Conservation (phyloP, 2,113 vertebrate species). For the Pseudopodoces humilis region DNA sequence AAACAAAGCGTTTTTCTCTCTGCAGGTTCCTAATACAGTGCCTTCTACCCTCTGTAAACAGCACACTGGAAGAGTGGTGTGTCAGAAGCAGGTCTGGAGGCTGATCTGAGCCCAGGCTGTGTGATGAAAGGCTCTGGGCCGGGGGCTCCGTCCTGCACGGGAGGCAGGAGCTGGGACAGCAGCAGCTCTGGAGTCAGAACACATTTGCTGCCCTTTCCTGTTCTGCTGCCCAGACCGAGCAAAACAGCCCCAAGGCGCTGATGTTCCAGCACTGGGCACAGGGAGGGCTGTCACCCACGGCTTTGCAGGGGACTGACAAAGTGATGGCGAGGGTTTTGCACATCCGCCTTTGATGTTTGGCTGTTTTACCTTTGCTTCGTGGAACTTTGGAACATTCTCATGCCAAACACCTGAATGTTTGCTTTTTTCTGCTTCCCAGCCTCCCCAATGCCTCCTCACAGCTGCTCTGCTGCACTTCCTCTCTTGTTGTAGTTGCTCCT, state of each 20-base stretch:
- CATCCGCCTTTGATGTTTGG: neutral
- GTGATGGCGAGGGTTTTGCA: neutral
- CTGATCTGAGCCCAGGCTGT: neutral
- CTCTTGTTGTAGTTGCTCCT: neutral
- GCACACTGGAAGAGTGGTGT: neutral
- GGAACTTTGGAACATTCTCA: neutral
- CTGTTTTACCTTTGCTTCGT: neutral
- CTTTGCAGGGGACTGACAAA: neutral
- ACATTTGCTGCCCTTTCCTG: neutral
- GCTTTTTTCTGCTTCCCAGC: neutral
- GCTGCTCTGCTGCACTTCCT: neutral
- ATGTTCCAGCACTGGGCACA: neutral
- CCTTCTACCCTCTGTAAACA: neutral
- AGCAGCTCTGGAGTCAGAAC: neutral
- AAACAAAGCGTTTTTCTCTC: neutral
- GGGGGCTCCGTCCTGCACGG: fast-evolving
- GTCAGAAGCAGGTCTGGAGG: neutral
- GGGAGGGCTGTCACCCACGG: neutral
- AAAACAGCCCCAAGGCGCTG: neutral
- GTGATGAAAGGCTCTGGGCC: neutral
- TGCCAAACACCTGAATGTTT: neutral
- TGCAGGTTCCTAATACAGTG: neutral
- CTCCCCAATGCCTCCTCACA: neutral
- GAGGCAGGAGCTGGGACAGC: neutral
- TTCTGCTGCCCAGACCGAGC: neutral